Evolutionary conservation across 2,888 invertebrate species (phyloP).

Genomic region (Biston stratarius): DNA sequence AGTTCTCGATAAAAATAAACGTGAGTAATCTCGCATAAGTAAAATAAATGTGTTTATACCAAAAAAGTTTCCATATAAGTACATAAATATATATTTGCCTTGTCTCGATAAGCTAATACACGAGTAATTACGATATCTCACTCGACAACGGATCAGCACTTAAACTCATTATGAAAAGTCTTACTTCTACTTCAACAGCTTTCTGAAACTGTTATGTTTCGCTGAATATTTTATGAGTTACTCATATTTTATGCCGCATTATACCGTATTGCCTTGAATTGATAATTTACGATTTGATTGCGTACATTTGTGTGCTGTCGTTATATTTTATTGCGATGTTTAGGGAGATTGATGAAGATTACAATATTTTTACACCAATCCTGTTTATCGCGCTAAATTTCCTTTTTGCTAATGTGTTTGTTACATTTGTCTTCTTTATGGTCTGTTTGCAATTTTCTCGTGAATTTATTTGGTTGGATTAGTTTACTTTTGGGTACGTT

Average conservation of each 20-base stretch:
- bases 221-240: constrained; percentile 63
- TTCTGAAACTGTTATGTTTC: constrained; percentile 48
- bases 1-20: too few species aligned
- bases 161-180: constrained; percentile 32
- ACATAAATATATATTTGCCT: too few species aligned
- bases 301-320: constrained; percentile 50
- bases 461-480: constrained; percentile 34
- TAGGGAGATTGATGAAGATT: constrained; percentile 44
- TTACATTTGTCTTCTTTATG: constrained; percentile 42
- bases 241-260: constrained; percentile 62
- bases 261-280: constrained; percentile 52
- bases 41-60: too few species aligned
- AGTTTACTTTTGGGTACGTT: constrained; percentile 4
- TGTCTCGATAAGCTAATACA: too few species aligned
- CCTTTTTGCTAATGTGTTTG: constrained; percentile 44
- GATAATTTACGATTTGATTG: constrained; percentile 59
- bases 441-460: constrained; percentile 39
- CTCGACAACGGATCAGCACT: neutral
- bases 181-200: constrained; percentile 53
- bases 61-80: too few species aligned
- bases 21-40: too few species aligned
- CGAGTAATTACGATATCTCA: neutral
- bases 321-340: constrained; percentile 52
- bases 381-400: constrained; percentile 43
- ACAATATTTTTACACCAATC: constrained; percentile 45